Conservation (phyloP, 1,140 invertebrate species). For the Leptinotarsa texana region DNA sequence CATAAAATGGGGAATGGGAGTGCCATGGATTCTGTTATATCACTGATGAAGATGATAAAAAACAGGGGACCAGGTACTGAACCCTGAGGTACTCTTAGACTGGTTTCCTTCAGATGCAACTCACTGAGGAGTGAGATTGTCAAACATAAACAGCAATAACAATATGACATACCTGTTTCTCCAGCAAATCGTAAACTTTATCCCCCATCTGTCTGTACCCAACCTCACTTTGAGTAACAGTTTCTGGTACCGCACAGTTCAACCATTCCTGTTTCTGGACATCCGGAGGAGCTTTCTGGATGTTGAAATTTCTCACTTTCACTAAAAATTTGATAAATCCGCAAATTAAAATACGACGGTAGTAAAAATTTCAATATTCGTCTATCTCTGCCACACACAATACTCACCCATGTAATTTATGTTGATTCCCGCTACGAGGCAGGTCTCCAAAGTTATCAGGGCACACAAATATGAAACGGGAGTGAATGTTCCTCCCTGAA, state of each 20-base stretch:
- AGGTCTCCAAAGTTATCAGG: slow-evolving; percentile 61
- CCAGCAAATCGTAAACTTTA: slow-evolving; percentile 64
- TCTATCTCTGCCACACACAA: too few species aligned
- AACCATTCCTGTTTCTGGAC: slow-evolving; percentile 64
- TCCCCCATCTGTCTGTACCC: slow-evolving; percentile 62
- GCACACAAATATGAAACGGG: slow-evolving; percentile 62
- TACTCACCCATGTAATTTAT: slow-evolving; percentile 65
- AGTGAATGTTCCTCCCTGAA: slow-evolving; percentile 61
- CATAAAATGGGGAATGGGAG: background rate
- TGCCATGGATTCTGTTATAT: background rate
- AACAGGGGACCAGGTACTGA: too few species aligned
- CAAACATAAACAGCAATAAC: too few species aligned
- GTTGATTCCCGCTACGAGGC: slow-evolving; percentile 61
- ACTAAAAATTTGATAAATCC: slow-evolving; percentile 52
- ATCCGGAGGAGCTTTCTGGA: slow-evolving; percentile 60
- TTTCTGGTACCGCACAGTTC: slow-evolving; percentile 57
- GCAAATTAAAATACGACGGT: background rate
- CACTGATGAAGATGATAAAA: too few species aligned
- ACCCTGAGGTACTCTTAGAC: too few species aligned
- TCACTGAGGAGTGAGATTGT: too few species aligned
- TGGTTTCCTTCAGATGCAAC: too few species aligned
- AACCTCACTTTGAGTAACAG: slow-evolving; percentile 60
- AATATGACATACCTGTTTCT: slow-evolving; percentile 61
- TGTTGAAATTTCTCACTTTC: slow-evolving; percentile 64
- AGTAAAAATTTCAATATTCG: too few species aligned